phyloP scores from a whole-genome alignment of 2,797 vertebrate genomes.

The Enteromius argenteus region DNA sequence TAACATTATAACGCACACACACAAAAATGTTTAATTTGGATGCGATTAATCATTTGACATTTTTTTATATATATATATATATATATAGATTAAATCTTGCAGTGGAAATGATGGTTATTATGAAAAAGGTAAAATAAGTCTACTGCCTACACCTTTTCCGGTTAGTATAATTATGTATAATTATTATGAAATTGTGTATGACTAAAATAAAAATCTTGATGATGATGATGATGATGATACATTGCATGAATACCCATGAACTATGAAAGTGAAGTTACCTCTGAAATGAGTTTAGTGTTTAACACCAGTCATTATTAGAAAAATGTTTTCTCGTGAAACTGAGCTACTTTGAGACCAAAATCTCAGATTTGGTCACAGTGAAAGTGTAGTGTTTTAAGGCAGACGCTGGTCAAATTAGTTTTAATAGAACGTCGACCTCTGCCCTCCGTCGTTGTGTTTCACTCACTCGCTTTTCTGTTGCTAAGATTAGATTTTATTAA shows the following conservation, averaged over 20 bases:
- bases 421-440: slow-evolving; percentile 18
- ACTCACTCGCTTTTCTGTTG: not conserved
- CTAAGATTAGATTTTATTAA: slow-evolving; percentile 23
- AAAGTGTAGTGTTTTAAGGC: not conserved
- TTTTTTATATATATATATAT: too few species aligned
- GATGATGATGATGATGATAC: not conserved
- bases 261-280: not conserved
- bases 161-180: too few species aligned
- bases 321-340: not conserved
- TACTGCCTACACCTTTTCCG: not conserved
- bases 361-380: not conserved
- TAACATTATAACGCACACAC: too few species aligned
- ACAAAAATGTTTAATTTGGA: too few species aligned
- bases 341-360: not conserved
- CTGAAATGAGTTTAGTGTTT: not conserved
- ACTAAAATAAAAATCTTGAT: not conserved
- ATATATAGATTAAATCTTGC: too few species aligned
- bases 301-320: not conserved
- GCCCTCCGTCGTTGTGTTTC: slow-evolving; percentile 9
- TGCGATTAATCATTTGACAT: too few species aligned
- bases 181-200: not conserved
- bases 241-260: not conserved
- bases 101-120: not conserved
- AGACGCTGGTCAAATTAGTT: slow-evolving; percentile 4
- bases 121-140: not conserved